These are phyloP conservation scores for Fulmarus glacialis DNA, from an alignment of 2,113 vertebrate species.

Conservation along the genomic window DNA sequence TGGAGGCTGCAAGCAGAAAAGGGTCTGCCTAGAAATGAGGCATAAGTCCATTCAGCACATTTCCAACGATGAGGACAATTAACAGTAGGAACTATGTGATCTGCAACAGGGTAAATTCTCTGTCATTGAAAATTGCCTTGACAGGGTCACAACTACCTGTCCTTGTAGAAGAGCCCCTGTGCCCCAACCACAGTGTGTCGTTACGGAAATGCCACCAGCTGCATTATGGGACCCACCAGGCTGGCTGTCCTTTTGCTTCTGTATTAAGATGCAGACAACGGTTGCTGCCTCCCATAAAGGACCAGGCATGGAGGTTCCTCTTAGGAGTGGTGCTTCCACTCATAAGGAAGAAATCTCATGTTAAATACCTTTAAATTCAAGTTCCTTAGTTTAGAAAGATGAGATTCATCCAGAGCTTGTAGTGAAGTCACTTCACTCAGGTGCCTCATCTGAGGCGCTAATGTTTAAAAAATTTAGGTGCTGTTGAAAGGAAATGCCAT, in stretches of 20 bases:
- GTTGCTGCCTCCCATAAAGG: background rate
- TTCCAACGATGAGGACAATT: background rate
- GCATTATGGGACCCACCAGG: rapidly evolving
- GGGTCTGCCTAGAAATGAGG: background rate
- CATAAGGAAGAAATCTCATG: background rate
- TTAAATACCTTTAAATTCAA: background rate
- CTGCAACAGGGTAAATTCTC: background rate
- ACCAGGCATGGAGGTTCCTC: background rate
- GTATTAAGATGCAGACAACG: rapidly evolving
- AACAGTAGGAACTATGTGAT: rapidly evolving
- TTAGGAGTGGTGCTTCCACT: background rate
- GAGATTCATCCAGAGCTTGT: background rate
- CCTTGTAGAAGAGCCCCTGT: background rate
- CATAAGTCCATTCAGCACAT: rapidly evolving
- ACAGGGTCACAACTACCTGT: background rate
- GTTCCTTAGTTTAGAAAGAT: too few relatives aligned
- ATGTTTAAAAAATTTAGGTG: background rate
- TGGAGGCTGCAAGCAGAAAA: background rate
- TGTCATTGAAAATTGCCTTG: too few relatives aligned
- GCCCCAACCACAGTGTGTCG: rapidly evolving
- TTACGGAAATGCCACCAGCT: background rate
- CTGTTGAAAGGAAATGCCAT: background rate
- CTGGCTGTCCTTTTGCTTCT: too few relatives aligned
- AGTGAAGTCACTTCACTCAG: background rate
- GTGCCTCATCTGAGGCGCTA: background rate